Conservation (phyloP, 2,113 vertebrate genomes). For the Pangasianodon gigas region DNA sequence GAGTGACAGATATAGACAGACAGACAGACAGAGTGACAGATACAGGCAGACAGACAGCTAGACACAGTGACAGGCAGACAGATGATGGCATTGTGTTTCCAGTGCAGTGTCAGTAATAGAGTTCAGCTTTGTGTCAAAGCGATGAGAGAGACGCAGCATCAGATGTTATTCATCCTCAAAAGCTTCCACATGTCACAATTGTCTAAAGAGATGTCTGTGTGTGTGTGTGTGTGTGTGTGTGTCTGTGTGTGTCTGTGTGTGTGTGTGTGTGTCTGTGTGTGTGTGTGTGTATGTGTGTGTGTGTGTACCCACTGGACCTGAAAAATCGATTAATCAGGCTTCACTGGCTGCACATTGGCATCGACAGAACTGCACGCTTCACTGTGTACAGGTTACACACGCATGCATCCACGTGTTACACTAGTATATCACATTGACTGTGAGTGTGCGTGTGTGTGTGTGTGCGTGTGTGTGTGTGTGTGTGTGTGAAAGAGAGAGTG, state of each 20-base stretch:
- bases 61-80: not conserved
- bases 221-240: not conserved
- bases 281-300: not conserved
- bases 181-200: not conserved
- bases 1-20: not conserved
- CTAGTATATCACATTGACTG: not conserved
- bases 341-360: not conserved
- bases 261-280: conserved; percentile 3
- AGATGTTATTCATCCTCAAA: conserved; percentile 13
- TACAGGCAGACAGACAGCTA: not conserved
- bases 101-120: not conserved
- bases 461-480: not conserved
- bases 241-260: too few species aligned
- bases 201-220: not conserved
- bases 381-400: not conserved
- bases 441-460: not conserved
- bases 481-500: too few species aligned
- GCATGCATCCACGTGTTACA: not conserved
- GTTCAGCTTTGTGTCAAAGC: not conserved
- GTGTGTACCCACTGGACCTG: not conserved
- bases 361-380: not conserved
- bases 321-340: not conserved
- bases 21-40: not conserved
- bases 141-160: not conserved
- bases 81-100: not conserved